Evolutionary conservation across 2,113 vertebrate species (phyloP), one percentile per base, ranked within the genome.

Genomic region (Amazona guildingii): DNA sequence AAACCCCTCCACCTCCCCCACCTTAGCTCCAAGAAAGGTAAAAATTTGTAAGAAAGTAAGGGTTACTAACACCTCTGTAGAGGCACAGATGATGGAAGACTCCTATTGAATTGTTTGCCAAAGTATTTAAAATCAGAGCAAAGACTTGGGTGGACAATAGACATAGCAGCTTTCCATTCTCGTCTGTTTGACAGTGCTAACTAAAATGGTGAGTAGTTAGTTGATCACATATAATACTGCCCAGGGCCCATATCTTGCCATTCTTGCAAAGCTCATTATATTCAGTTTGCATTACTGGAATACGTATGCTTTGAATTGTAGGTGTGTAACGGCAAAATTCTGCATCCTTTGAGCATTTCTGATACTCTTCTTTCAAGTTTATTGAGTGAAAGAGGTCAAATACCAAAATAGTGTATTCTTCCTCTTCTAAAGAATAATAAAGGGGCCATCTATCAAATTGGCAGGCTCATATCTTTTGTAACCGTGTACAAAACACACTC

Each of bases 341-440:
- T 74, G 46, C 24, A 49, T 69, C 67, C 54, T 90, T 89, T 83
- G 70, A 90, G 46, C 66, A 67, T 92, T 96, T 94, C 77, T 94
- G 92, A 94, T 69, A 67, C 37, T 78, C 17, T 83, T 70, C 76
- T 87, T 84, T 91, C 72, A 95, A 83, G 68, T 83, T 89, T 75
- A 48, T 72, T 44, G 80, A 97, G 64, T 80, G 73, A 95, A 96
- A 97, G 90, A 62, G 49, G 63, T 94, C 92, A 96, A 86, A 77
- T 73, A 92, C 64, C 57, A 91, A 93, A 98, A 97, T 17, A 96
- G 55, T 37, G 35, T 88, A 54, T 90, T 88, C 46, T 93, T 92
- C 75, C 72, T 57, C 55, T 87, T 90, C 73, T 96, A 95, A 95
- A 97, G 94, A 97, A 91, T 86, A 96, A 93, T 90, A 94, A 77